phyloP scores from a whole-genome alignment of 2,888 invertebrate genomes.

The Clepsis dumicolana region DNA sequence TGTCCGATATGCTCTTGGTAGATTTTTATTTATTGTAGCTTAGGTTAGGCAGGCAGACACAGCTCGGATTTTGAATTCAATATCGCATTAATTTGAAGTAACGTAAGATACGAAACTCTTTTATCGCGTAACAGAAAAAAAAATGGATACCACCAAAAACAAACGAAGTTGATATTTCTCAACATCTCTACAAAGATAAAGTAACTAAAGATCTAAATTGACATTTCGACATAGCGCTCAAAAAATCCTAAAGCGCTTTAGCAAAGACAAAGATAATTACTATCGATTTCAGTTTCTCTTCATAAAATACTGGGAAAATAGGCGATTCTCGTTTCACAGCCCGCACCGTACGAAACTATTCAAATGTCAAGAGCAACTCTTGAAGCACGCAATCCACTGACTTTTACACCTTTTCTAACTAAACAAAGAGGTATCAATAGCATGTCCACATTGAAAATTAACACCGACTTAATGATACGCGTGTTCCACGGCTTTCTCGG shows the following conservation, averaged over 20 bases:
- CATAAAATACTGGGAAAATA: constrained; percentile 41
- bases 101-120: no score
- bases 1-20: no score
- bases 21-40: no score
- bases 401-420: constrained; percentile 44
- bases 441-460: constrained; percentile 44
- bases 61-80: no score
- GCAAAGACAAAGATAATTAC: constrained; percentile 30
- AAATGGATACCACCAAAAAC: no score
- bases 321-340: constrained; percentile 38
- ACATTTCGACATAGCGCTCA: no score
- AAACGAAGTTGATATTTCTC: no score
- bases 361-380: constrained; percentile 44
- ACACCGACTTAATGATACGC: constrained; percentile 25
- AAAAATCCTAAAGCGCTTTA: neutral
- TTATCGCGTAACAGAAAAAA: no score
- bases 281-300: constrained; percentile 39
- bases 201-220: no score
- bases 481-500: constrained; percentile 33
- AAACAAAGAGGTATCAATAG: constrained; percentile 42
- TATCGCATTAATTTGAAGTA: no score
- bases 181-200: no score
- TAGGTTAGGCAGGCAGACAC: no score
- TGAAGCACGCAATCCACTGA: constrained; percentile 44
- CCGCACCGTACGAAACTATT: constrained; percentile 42